Conservation (phyloP, 2,113 vertebrate genomes). For the Thalassarche chlororhynchos region DNA sequence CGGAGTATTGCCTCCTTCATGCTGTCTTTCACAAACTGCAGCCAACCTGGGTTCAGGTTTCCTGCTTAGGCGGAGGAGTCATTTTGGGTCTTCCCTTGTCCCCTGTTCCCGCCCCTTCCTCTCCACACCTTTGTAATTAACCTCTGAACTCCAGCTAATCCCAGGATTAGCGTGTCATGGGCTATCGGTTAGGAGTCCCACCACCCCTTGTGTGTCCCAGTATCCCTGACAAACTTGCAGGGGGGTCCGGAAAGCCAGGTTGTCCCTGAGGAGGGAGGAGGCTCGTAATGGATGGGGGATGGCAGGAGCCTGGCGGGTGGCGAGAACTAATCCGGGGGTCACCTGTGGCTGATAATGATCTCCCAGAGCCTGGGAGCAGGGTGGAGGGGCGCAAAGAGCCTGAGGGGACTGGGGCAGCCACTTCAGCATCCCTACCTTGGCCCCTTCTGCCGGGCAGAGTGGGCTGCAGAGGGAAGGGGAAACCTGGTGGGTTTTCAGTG, state of each 20-base stretch:
- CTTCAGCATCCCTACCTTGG: neutral
- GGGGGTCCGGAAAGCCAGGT: neutral
- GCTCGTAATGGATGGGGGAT: neutral
- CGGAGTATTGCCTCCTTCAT: neutral
- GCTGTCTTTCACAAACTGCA: neutral
- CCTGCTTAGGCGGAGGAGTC: neutral
- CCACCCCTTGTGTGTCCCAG: neutral
- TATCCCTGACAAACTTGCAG: constrained; percentile 4
- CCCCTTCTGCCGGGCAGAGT: neutral
- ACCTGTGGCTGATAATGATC: neutral
- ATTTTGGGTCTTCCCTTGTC: neutral
- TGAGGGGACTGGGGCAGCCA: neutral
- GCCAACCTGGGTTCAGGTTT: neutral
- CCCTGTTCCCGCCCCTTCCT: neutral
- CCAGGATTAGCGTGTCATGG: neutral
- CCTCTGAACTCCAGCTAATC: constrained; percentile 40
- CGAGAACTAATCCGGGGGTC: neutral
- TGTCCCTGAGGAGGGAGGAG: neutral
- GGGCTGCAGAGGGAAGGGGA: neutral
- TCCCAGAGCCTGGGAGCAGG: neutral
- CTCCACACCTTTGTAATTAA: constrained; percentile 52
- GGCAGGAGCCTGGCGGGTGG: neutral
- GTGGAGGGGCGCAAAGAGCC: neutral
- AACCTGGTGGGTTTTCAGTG: neutral
- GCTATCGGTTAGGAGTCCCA: neutral